A percentile compares a stretch with the other conserved stretches of the same genome.
Evolutionary conservation across 2,888 invertebrate species (phyloP).

Genomic region (Trachelus stipa): DNA sequence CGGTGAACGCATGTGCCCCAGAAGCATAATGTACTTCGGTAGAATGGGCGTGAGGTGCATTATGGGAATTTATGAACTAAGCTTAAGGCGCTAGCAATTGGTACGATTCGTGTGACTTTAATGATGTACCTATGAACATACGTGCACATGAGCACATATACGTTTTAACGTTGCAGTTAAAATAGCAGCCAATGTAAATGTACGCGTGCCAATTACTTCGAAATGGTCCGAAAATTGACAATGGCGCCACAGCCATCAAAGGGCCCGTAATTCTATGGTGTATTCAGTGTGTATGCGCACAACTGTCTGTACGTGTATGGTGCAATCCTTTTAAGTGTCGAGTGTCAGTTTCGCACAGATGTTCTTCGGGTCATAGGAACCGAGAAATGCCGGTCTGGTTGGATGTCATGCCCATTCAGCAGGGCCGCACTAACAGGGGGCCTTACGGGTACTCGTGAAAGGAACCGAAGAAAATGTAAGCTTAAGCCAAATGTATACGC

Average conservation of each 20-base stretch:
- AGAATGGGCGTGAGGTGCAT: background rate
- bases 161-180: background rate
- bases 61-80: background rate
- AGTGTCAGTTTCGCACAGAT: background rate
- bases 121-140: background rate
- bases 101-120: background rate
- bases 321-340: background rate
- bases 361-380: background rate
- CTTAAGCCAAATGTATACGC: background rate
- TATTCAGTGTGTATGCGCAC: background rate
- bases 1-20: background rate
- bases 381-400: background rate
- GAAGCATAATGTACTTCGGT: background rate
- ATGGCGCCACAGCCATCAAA: background rate
- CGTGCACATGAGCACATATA: background rate
- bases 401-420: background rate
- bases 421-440: background rate
- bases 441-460: background rate
- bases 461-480: background rate
- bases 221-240: background rate
- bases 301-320: background rate
- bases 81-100: background rate
- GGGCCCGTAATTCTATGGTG: background rate
- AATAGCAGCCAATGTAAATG: background rate
- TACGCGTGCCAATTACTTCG: background rate